phyloP scores from a whole-genome alignment of 2,888 invertebrate genomes.

The Balanococcus diminutus region DNA sequence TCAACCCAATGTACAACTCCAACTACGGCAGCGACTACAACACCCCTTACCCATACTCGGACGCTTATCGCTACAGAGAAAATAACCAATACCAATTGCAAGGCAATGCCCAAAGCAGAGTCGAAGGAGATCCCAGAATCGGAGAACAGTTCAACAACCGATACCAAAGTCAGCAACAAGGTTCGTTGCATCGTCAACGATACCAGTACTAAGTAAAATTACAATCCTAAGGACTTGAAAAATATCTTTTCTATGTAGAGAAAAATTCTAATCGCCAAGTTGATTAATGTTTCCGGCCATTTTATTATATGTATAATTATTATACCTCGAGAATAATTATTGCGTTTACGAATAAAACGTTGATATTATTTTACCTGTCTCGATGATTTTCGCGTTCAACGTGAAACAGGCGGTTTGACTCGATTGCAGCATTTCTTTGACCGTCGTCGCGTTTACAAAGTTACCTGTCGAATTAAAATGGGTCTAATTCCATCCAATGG shows the following conservation, averaged over 20 bases:
- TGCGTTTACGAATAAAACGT: not conserved
- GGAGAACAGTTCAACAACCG: conserved; percentile 49
- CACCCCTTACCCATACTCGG: conserved; percentile 40
- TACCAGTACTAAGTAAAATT: conserved; percentile 45
- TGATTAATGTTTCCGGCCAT: no score
- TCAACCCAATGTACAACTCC: conserved; percentile 12
- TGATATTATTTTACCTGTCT: conserved; percentile 65
- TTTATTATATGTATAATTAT: not conserved
- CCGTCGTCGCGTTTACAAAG: not conserved
- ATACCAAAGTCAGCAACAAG: conserved; percentile 54
- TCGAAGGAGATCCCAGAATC: conserved; percentile 49
- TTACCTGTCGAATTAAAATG: not conserved
- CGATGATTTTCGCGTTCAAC: conserved; percentile 69
- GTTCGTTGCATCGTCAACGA: conserved; percentile 49
- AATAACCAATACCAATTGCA: conserved; percentile 53
- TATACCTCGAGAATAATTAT: not conserved
- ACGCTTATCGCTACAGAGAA: conserved; percentile 48
- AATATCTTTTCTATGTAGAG: no score
- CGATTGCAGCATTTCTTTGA: conserved; percentile 29
- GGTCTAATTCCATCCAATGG: not conserved
- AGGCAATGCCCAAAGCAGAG: conserved; percentile 46
- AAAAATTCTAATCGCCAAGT: no score
- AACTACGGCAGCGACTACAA: conserved; percentile 25
- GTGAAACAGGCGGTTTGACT: conserved; percentile 58
- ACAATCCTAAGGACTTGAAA: no score